phyloP scores from a whole-genome alignment of 2,888 invertebrate species.

The Lottia scabra region DNA sequence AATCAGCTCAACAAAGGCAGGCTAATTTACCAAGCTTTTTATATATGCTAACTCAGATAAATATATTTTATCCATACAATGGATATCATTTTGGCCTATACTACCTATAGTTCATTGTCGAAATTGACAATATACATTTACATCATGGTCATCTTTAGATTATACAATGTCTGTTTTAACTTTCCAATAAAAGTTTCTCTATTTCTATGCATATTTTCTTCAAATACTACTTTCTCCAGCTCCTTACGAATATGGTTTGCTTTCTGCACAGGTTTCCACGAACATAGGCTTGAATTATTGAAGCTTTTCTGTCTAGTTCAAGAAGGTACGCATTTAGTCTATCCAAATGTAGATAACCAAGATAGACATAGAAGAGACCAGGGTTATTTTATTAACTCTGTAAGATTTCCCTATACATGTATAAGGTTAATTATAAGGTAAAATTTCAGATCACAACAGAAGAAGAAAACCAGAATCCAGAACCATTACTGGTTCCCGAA shows the following conservation, averaged over 20 bases:
- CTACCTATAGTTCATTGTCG: no score
- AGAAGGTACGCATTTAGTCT: constrained; percentile 27
- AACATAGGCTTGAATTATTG: constrained; percentile 32
- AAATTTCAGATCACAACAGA: no score
- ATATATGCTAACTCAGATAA: no score
- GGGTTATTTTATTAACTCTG: no score
- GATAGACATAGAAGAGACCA: constrained; percentile 22
- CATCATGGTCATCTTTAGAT: constrained; percentile 18
- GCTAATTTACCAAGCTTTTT: no score
- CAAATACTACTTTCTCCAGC: constrained; percentile 31
- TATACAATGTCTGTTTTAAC: constrained; percentile 21
- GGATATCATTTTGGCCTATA: no score
- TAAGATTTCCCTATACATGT: no score
- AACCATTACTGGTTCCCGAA: no score
- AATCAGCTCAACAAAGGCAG: no score
- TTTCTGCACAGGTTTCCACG: constrained; percentile 36
- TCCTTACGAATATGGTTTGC: constrained; percentile 14
- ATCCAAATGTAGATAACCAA: constrained; percentile 33
- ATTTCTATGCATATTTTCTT: constrained; percentile 20
- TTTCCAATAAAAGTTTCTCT: constrained; percentile 22
- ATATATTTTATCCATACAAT: no score
- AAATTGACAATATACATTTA: constrained; percentile 19
- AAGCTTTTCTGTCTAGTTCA: constrained; percentile 31
- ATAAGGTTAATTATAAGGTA: no score
- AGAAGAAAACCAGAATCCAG: no score